phyloP scores from a whole-genome alignment of 2,797 vertebrate genomes.

The Lepilemur ruficaudatus region DNA sequence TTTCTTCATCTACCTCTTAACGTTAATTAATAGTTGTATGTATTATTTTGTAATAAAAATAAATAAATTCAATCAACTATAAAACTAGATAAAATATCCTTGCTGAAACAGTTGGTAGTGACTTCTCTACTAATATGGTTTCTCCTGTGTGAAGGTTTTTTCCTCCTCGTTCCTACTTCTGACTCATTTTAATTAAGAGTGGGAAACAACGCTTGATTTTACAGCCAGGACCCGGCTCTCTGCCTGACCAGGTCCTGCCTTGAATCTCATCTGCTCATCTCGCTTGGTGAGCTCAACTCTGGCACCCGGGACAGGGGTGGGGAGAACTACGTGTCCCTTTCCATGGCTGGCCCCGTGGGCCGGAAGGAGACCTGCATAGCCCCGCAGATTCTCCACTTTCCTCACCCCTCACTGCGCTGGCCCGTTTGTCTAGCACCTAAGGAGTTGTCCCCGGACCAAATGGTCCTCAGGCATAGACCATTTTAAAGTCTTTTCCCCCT shows the following conservation, averaged over 20 bases:
- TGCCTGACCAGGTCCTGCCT: not conserved
- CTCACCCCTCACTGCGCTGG: not conserved
- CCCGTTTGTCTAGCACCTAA: not conserved
- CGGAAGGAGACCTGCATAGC: not conserved
- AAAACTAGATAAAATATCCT: not conserved
- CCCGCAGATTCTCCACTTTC: not conserved
- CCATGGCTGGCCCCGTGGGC: not conserved
- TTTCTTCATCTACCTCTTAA: not conserved
- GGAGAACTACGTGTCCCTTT: not conserved
- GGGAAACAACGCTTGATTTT: not conserved
- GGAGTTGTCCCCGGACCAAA: not conserved
- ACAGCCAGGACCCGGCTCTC: not conserved
- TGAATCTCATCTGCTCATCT: not conserved
- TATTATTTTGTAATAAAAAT: conserved; percentile 5
- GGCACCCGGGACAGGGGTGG: not conserved
- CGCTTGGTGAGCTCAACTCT: not conserved
- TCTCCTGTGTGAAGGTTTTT: not conserved
- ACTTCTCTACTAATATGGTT: not conserved
- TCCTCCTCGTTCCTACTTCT: not conserved
- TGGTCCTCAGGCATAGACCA: not conserved
- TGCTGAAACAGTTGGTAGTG: not conserved
- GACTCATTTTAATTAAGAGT: not conserved
- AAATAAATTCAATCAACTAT: not conserved
- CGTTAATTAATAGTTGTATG: not conserved
- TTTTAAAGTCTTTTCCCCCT: not conserved